Evolutionary conservation across 2,797 vertebrate species (phyloP).

Genomic region (Iguana delicatissima): DNA sequence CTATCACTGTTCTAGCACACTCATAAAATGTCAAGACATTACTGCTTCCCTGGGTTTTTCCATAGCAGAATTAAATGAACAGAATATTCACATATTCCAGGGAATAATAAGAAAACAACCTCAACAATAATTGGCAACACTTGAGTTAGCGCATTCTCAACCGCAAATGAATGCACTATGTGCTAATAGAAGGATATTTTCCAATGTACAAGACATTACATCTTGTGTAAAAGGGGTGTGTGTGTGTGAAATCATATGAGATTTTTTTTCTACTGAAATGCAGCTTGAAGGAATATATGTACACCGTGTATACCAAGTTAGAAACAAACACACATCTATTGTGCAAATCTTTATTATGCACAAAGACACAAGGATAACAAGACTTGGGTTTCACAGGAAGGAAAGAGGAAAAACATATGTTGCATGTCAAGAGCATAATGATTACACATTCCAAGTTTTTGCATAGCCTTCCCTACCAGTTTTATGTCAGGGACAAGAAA

Average conservation of each 20-base stretch:
- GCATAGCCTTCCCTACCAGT: background rate
- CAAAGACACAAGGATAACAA: background rate
- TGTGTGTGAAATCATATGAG: too few species aligned
- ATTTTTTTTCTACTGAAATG: too few species aligned
- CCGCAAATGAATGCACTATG: background rate
- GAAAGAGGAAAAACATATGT: background rate
- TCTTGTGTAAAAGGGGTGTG: background rate
- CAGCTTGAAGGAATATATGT: background rate
- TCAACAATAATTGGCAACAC: background rate
- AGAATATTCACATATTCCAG: background rate
- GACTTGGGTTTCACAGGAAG: background rate
- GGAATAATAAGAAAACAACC: background rate
- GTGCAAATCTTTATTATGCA: background rate
- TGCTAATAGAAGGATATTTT: background rate
- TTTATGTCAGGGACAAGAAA: background rate
- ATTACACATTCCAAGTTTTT: too few species aligned
- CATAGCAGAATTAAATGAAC: background rate
- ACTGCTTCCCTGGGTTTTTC: background rate
- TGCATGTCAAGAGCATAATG: background rate
- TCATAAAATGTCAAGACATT: background rate
- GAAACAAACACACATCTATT: background rate
- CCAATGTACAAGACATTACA: background rate
- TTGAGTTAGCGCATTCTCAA: background rate
- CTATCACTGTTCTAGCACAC: background rate
- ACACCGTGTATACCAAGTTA: background rate